Evolutionary conservation across 2,113 vertebrate genomes (phyloP).

Genomic region (Oryzias melastigma): DNA sequence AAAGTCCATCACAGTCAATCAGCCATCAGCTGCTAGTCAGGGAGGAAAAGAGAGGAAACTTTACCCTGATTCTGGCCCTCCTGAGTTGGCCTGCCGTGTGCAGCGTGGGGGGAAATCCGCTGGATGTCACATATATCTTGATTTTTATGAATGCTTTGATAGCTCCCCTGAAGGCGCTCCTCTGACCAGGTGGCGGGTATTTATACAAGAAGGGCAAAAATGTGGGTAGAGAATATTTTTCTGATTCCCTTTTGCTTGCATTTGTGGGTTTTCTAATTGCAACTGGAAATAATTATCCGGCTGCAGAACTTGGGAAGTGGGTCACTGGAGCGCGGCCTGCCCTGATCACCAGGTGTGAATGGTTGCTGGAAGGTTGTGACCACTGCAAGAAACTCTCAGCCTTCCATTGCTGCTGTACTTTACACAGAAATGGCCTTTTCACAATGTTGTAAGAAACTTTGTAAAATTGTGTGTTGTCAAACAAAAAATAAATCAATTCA

Average conservation of each 20-base stretch:
- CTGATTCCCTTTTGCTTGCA: slow-evolving; percentile 58
- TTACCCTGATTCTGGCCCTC: slow-evolving; percentile 63
- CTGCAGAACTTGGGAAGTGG: slow-evolving; percentile 62
- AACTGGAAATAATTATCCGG: slow-evolving; percentile 79
- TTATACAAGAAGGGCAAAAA: slow-evolving; percentile 71
- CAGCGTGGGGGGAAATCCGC: slow-evolving; percentile 58
- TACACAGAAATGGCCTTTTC: not conserved
- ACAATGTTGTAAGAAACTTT: no score
- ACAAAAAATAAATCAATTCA: no score
- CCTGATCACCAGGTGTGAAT: slow-evolving; percentile 66
- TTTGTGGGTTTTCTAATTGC: slow-evolving; percentile 68
- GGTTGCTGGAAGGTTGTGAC: slow-evolving; percentile 56
- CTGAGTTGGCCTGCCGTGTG: slow-evolving; percentile 62
- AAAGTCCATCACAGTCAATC: slow-evolving; percentile 78
- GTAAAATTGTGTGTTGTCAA: no score
- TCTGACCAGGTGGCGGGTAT: slow-evolving; percentile 75
- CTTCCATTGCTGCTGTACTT: slow-evolving; percentile 7
- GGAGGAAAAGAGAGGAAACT: slow-evolving; percentile 65
- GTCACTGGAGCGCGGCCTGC: slow-evolving; percentile 60
- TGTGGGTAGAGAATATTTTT: slow-evolving; percentile 53
- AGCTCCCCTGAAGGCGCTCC: slow-evolving; percentile 71
- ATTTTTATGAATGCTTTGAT: slow-evolving; percentile 79
- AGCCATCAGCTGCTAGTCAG: slow-evolving; percentile 65
- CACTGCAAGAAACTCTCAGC: slow-evolving; percentile 52
- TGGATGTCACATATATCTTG: slow-evolving; percentile 77